Conservation (phyloP, 2,113 vertebrate genomes). For the Oplegnathus fasciatus region DNA sequence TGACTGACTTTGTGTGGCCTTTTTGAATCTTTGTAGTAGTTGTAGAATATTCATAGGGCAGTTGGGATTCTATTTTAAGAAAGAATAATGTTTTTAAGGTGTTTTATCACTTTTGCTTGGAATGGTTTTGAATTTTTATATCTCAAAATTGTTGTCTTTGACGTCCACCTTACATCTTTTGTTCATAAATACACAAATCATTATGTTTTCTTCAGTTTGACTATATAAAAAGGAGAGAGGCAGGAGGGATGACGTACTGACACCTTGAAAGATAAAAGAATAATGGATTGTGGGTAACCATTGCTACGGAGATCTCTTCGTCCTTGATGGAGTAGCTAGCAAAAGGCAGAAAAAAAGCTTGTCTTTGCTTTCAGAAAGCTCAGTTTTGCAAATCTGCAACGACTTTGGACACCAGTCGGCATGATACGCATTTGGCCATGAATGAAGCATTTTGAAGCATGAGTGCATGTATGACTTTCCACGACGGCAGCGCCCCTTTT, state of each 20-base stretch:
- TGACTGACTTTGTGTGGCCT: slow-evolving; percentile 24
- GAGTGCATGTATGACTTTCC: slow-evolving; percentile 68
- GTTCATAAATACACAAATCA: not conserved
- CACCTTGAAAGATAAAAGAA: slow-evolving; percentile 6
- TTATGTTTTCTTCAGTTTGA: not conserved
- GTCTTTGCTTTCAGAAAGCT: not conserved
- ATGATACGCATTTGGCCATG: slow-evolving; percentile 58
- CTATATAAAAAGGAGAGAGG: not conserved
- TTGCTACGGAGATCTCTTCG: not conserved
- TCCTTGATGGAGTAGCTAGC: slow-evolving; percentile 2
- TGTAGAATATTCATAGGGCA: slow-evolving; percentile 38
- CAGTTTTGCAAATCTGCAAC: slow-evolving; percentile 11
- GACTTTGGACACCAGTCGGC: slow-evolving; percentile 26
- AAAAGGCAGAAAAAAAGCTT: not conserved
- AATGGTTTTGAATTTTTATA: not conserved
- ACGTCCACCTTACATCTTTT: not conserved
- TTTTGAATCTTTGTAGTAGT: not conserved
- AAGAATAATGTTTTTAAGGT: not conserved
- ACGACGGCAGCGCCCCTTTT: slow-evolving; percentile 1
- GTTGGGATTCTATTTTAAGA: slow-evolving; percentile 17
- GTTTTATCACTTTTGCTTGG: slow-evolving; percentile 23
- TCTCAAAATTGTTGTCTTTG: not conserved
- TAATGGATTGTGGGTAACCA: slow-evolving; percentile 23
- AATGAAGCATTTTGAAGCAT: slow-evolving; percentile 74
- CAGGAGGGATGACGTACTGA: not conserved